These are phyloP conservation scores for Accipiter cooperii DNA, from an alignment of 2,113 vertebrate genomes.

Conservation along the genomic window DNA sequence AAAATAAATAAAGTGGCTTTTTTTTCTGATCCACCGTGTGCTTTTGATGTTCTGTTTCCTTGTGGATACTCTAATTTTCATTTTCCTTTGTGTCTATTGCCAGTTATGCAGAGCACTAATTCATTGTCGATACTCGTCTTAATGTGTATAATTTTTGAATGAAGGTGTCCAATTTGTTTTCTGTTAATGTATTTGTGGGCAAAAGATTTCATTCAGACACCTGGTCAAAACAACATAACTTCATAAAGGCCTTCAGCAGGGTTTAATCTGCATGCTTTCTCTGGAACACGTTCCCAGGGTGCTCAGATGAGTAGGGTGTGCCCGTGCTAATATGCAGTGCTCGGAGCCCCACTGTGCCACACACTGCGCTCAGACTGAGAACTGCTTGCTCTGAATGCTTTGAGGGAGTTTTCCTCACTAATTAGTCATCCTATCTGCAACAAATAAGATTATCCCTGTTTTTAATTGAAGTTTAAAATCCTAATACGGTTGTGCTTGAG, in stretches of 20 bases:
- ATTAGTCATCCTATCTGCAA: background rate
- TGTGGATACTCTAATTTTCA: background rate
- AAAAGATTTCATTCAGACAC: background rate
- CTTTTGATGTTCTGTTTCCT: background rate
- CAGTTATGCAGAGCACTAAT: background rate
- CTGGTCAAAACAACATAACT: background rate
- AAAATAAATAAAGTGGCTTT: background rate
- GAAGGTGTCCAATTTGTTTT: background rate
- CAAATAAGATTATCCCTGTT: background rate
- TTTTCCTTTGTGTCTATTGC: background rate
- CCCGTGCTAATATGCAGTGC: background rate
- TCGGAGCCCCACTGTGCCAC: background rate
- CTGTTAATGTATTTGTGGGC: background rate
- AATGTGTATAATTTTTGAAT: background rate
- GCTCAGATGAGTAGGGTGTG: background rate
- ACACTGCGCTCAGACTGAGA: accelerated
- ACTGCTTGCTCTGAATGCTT: background rate
- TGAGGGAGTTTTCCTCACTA: background rate
- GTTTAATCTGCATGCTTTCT: background rate
- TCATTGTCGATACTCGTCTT: background rate
- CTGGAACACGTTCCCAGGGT: accelerated
- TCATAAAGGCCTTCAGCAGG: background rate
- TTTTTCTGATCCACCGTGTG: accelerated
- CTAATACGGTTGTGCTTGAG: background rate
- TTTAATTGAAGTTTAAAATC: background rate